A percentile compares a stretch with the other conserved stretches of the same genome.
phyloP scores from a whole-genome alignment of 2,888 invertebrate species.

The Heliothis peltigera region DNA sequence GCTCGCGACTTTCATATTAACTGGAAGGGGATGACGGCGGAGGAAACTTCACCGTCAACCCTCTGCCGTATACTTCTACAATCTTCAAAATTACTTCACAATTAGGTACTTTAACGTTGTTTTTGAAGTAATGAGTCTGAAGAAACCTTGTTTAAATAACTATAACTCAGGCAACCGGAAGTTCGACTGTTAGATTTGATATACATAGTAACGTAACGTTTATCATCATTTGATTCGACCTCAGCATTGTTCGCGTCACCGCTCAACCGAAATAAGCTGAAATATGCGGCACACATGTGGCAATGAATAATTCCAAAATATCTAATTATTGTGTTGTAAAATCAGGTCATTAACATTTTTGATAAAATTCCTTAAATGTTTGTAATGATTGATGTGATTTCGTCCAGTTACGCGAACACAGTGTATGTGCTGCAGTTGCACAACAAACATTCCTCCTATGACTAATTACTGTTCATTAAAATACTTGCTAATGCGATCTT shows the following conservation, averaged over 20 bases:
- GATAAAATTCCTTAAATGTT: conserved; percentile 52
- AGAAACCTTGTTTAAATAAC: conserved; percentile 10
- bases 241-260: conserved; percentile 42
- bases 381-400: conserved; percentile 47
- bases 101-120: conserved; percentile 9
- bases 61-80: background rate
- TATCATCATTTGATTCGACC: conserved; percentile 21
- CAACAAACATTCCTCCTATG: conserved; percentile 55
- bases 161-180: background rate
- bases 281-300: conserved; percentile 41
- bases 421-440: conserved; percentile 35
- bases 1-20: conserved; percentile 31
- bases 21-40: conserved; percentile 41
- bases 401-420: conserved; percentile 18
- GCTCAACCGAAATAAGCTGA: conserved; percentile 24
- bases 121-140: conserved; percentile 23
- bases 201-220: conserved; percentile 22
- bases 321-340: conserved; percentile 52
- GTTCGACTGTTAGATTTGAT: conserved; percentile 5
- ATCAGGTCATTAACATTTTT: conserved; percentile 60
- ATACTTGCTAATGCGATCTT: conserved; percentile 69
- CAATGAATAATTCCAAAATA: conserved; percentile 52
- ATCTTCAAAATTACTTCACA: conserved; percentile 27
- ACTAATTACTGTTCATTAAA: conserved; percentile 70
- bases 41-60: conserved; percentile 25